phyloP scores from a whole-genome alignment of 2,888 invertebrate species.

The Blomia tropicalis region DNA sequence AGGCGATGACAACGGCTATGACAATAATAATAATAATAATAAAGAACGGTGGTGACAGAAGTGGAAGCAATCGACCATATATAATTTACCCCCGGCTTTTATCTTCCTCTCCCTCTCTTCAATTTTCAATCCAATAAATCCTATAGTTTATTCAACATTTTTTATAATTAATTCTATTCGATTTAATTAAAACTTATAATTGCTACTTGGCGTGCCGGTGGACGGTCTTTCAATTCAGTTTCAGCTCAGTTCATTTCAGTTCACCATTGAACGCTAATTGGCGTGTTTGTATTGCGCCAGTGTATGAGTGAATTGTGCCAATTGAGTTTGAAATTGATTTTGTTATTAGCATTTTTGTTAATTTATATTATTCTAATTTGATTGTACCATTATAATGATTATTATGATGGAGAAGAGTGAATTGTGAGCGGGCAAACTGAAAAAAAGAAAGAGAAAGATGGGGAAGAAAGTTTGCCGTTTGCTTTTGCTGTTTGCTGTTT shows the following conservation, averaged over 20 bases:
- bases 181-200: slow-evolving; percentile 9
- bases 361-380: background rate
- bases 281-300: background rate
- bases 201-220: background rate
- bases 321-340: slow-evolving; percentile 2
- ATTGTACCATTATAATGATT: background rate
- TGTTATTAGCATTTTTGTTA: slow-evolving; percentile 1
- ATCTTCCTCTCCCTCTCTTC: background rate
- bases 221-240: background rate
- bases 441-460: no score
- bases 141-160: no score
- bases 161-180: background rate
- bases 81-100: background rate
- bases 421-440: no score
- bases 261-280: background rate
- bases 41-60: no score
- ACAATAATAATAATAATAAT: no score
- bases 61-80: background rate
- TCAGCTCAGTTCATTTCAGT: background rate
- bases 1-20: no score
- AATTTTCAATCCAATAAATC: no score
- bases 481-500: no score
- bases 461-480: no score
- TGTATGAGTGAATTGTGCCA: background rate
- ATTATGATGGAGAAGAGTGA: no score